A percentile compares a stretch with the other conserved stretches of the same genome.
Evolutionary conservation across 2,797 vertebrate genomes (phyloP).

Genomic region (Lepus townsendii): DNA sequence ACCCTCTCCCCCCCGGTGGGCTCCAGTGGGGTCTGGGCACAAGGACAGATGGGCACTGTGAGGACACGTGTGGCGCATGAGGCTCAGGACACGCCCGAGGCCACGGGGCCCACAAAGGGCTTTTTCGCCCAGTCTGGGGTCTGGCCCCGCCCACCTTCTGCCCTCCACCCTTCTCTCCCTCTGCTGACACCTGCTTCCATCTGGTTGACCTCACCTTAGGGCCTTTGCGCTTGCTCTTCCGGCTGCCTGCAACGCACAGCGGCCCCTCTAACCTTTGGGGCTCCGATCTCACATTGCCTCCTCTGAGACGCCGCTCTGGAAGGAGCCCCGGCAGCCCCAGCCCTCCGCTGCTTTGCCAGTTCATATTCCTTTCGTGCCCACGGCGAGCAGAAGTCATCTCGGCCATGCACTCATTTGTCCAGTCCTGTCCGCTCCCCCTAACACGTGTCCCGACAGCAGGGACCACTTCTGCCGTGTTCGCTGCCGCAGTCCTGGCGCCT

Average conservation of each 20-base stretch:
- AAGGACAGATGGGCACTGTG: slow-evolving; percentile 8
- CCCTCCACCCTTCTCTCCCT: neutral
- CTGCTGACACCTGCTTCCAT: neutral
- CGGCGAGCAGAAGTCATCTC: neutral
- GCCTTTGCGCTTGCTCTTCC: neutral
- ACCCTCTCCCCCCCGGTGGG: slow-evolving; percentile 4
- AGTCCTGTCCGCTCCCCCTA: neutral
- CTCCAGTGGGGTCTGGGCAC: slow-evolving; percentile 30
- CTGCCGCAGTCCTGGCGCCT: neutral
- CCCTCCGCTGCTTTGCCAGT: neutral
- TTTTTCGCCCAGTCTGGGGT: neutral
- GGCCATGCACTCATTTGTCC: neutral
- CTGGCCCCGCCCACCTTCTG: neutral
- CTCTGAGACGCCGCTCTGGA: neutral
- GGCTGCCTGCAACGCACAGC: fast-evolving
- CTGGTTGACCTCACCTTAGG: neutral
- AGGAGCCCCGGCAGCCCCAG: neutral
- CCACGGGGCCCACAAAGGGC: neutral
- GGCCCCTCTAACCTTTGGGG: neutral
- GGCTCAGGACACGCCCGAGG: neutral
- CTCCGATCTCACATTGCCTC: neutral
- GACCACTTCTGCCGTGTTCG: neutral
- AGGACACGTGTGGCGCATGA: too few species aligned
- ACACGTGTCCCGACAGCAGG: neutral
- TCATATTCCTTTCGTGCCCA: neutral